Conservation (phyloP, 2,113 vertebrate genomes). For the Myrmecophaga tridactyla region DNA sequence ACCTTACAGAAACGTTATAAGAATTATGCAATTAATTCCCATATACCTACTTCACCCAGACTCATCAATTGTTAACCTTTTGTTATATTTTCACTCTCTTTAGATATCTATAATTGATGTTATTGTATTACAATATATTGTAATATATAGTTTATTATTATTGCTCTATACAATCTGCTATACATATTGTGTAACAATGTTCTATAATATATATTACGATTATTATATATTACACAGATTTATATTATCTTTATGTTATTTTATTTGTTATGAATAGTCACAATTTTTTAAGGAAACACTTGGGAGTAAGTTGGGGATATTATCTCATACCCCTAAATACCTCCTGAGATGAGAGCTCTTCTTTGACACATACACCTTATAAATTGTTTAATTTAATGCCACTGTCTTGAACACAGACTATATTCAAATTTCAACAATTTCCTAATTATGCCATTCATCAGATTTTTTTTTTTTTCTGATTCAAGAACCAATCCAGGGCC, state of each 20-base stretch:
- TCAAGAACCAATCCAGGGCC: background rate
- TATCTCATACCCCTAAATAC: background rate
- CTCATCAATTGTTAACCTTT: background rate
- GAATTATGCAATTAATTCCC: background rate
- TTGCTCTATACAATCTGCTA: background rate
- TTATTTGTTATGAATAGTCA: background rate
- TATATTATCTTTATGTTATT: background rate
- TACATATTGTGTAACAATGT: no score
- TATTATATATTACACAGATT: background rate
- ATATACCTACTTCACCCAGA: background rate
- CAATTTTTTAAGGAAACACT: background rate
- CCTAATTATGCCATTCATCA: no score
- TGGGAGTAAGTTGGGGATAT: background rate
- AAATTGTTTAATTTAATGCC: no score
- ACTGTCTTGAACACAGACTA: rapidly evolving
- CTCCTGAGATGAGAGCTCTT: background rate
- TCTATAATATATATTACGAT: background rate
- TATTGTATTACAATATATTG: background rate
- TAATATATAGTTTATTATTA: background rate
- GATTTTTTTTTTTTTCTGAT: background rate
- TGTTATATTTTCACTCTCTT: background rate
- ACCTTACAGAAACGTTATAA: background rate
- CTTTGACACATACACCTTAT: background rate
- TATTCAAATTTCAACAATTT: rapidly evolving
- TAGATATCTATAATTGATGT: background rate